Evolutionary conservation across 30 jellyfish, hydroid and myxozoan genomes (phyloP).

Genomic region (Nemopilema nomurai): DNA sequence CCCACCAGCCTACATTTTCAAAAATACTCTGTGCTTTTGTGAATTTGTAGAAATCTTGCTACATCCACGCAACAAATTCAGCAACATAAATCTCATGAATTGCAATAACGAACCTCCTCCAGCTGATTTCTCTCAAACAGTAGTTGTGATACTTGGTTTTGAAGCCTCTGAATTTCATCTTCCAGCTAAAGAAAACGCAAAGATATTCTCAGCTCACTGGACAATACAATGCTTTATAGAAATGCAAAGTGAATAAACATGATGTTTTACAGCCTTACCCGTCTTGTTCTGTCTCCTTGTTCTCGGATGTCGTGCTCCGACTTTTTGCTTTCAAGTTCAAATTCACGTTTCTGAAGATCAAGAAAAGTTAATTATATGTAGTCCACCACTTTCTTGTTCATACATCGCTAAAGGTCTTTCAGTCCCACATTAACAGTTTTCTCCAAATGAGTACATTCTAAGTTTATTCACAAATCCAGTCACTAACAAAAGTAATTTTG

Average conservation of each 20-base stretch:
- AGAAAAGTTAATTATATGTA: no score
- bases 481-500: no score
- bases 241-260: no score
- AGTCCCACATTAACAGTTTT: no score
- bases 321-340: constrained; percentile 28
- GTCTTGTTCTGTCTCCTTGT: constrained; percentile 24
- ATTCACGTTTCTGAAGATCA: constrained; percentile 36
- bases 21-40: no score
- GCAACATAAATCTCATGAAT: no score
- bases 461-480: not conserved
- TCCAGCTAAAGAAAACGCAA: constrained; percentile 34
- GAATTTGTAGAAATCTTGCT: no score
- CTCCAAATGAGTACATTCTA: not conserved
- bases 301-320: constrained; percentile 31
- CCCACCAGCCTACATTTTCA: no score
- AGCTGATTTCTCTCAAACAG: constrained; percentile 48
- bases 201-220: not conserved
- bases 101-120: constrained; percentile 44
- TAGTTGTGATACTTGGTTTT: constrained; percentile 44
- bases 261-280: not conserved
- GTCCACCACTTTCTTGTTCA: no score
- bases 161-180: constrained; percentile 42
- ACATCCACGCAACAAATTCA: no score
- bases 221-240: no score
- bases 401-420: no score